phyloP scores from a whole-genome alignment of 2,888 invertebrate genomes.

The Exocentrus adspersus region DNA sequence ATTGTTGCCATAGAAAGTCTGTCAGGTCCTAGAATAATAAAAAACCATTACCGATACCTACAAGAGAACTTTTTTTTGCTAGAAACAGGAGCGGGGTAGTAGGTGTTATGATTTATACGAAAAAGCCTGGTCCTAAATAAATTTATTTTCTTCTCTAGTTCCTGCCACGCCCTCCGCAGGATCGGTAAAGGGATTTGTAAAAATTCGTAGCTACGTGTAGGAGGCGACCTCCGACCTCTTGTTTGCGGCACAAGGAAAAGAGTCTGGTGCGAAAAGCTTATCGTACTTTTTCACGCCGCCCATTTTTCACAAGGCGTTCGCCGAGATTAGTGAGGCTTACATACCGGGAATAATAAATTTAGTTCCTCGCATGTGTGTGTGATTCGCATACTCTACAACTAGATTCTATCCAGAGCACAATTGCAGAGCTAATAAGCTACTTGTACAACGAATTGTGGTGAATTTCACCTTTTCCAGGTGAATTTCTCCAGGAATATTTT shows the following conservation, averaged over 20 bases:
- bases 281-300: slow-evolving; percentile 36
- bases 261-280: slow-evolving; percentile 23
- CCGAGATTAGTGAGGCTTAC: slow-evolving; percentile 42
- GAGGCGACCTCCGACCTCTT: slow-evolving; percentile 1
- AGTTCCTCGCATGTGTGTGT: slow-evolving; percentile 35
- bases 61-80: too few species aligned
- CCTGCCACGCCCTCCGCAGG: not conserved
- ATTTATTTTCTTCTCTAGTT: not conserved
- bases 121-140: too few species aligned
- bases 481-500: too few species aligned
- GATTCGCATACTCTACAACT: slow-evolving; percentile 34
- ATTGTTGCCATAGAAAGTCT: not conserved
- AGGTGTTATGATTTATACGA: too few species aligned
- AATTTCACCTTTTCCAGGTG: too few species aligned
- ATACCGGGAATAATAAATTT: slow-evolving; percentile 41
- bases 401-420: not conserved
- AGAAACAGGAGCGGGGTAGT: too few species aligned
- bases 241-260: slow-evolving; percentile 23
- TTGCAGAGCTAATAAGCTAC: slow-evolving; percentile 10
- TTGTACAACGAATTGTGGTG: not conserved
- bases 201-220: slow-evolving; percentile 11
- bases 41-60: too few species aligned
- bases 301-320: slow-evolving; percentile 39
- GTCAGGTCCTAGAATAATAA: not conserved
- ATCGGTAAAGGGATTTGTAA: slow-evolving; percentile 7